A percentile compares a stretch with the other conserved stretches of the same genome.
These are phyloP conservation scores for Mastacembelus armatus DNA, from an alignment of 2,797 vertebrate species.

Conservation along the genomic window DNA sequence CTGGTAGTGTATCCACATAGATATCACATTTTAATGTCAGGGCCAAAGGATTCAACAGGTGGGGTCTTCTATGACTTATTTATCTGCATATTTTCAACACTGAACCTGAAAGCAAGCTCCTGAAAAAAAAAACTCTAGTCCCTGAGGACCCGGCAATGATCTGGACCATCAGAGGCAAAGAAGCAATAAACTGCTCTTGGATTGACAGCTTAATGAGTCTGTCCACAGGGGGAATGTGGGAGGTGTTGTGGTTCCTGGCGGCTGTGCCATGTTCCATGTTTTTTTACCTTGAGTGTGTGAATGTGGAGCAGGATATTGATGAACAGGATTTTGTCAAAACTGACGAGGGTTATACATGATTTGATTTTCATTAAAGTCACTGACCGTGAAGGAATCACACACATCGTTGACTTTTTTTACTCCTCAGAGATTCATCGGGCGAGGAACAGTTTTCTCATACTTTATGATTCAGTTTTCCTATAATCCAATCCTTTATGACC, in stretches of 20 bases:
- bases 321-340: slow-evolving; percentile 3
- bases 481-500: too few relatives aligned
- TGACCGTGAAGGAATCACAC: not conserved
- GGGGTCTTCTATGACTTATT: not conserved
- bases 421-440: not conserved
- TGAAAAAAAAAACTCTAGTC: slow-evolving; percentile 25
- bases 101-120: slow-evolving; percentile 13
- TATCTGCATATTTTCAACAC: slow-evolving; percentile 7
- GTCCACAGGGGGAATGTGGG: slow-evolving; percentile 47
- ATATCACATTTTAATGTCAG: not conserved
- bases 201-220: slow-evolving; percentile 50
- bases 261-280: slow-evolving; percentile 20
- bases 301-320: slow-evolving; percentile 12
- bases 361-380: slow-evolving; percentile 6
- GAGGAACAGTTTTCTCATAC: not conserved
- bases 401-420: not conserved
- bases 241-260: slow-evolving; percentile 47
- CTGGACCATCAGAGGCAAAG: slow-evolving; percentile 10
- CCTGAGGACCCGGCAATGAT: slow-evolving; percentile 9
- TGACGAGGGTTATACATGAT: not conserved
- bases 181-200: slow-evolving; percentile 31
- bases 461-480: too few relatives aligned
- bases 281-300: slow-evolving; percentile 23
- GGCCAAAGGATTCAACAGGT: not conserved
- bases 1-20: not conserved